Evolutionary conservation across 2,797 vertebrate genomes (phyloP).

Genomic region (Semaprochilodus insignis): DNA sequence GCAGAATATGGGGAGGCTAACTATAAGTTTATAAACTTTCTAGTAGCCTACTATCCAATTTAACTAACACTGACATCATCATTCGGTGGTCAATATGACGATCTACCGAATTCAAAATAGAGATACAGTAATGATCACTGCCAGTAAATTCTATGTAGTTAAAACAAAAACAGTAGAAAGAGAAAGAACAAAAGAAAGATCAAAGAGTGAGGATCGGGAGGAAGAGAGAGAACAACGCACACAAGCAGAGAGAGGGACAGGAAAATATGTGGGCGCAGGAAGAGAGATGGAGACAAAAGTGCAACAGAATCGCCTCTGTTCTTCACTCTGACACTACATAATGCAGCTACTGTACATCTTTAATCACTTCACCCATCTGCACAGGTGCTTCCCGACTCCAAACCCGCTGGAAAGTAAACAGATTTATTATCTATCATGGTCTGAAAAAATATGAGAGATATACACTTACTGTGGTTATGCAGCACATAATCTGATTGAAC

Average conservation of each 20-base stretch:
- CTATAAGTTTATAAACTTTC: too few species aligned
- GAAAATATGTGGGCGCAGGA: not conserved
- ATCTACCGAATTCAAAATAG: not conserved
- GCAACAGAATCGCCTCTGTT: not conserved
- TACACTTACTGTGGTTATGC: not conserved
- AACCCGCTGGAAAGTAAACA: not conserved
- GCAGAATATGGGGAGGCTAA: too few species aligned
- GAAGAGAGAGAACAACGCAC: not conserved
- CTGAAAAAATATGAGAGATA: not conserved
- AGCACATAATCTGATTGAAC: too few species aligned
- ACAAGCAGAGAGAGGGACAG: not conserved
- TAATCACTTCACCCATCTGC: too few species aligned
- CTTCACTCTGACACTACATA: not conserved
- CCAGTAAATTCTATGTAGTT: not conserved
- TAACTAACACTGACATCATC: too few species aligned
- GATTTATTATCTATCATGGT: not conserved
- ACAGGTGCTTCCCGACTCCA: slow-evolving; percentile 19
- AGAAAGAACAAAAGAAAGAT: not conserved
- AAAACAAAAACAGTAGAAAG: not conserved
- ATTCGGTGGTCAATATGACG: not conserved
- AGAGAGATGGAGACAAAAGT: not conserved
- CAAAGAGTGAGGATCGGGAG: not conserved
- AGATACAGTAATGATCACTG: not conserved
- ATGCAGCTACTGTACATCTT: too few species aligned
- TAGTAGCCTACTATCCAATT: too few species aligned